phyloP scores from a whole-genome alignment of 2,113 vertebrate species.

The Cryptoleucopteryx plumbea region DNA sequence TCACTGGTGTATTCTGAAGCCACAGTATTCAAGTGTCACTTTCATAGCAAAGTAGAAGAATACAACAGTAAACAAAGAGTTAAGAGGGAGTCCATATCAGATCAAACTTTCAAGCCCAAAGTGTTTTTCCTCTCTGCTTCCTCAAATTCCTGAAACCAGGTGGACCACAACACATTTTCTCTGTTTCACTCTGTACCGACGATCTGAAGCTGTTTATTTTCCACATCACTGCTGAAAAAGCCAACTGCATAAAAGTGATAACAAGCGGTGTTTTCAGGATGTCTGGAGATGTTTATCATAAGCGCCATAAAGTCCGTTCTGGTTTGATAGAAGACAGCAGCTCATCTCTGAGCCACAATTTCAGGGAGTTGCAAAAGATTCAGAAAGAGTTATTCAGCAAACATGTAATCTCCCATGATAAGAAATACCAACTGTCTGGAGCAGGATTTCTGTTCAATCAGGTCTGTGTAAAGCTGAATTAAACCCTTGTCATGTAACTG shows the following conservation, averaged over 20 bases:
- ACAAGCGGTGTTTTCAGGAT: not conserved
- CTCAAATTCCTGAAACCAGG: not conserved
- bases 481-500: not conserved
- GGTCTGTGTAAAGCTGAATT: not conserved
- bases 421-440: not conserved
- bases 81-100: not conserved
- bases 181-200: not conserved
- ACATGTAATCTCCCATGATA: not conserved
- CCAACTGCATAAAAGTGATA: not conserved
- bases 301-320: fast-evolving
- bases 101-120: not conserved
- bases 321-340: not conserved
- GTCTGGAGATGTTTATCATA: not conserved
- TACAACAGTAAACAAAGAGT: not conserved
- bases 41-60: not conserved
- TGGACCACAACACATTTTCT: not conserved
- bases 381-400: not conserved
- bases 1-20: not conserved
- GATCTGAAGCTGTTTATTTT: not conserved
- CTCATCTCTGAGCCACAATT: not conserved
- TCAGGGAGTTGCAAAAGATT: not conserved
- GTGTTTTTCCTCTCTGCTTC: not conserved
- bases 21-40: not conserved
- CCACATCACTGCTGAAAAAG: not conserved
- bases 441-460: not conserved